A percentile compares a stretch with the other conserved stretches of the same genome.
Evolutionary conservation across 2,888 invertebrate genomes (phyloP).

Genomic region (Brenthis hecate): DNA sequence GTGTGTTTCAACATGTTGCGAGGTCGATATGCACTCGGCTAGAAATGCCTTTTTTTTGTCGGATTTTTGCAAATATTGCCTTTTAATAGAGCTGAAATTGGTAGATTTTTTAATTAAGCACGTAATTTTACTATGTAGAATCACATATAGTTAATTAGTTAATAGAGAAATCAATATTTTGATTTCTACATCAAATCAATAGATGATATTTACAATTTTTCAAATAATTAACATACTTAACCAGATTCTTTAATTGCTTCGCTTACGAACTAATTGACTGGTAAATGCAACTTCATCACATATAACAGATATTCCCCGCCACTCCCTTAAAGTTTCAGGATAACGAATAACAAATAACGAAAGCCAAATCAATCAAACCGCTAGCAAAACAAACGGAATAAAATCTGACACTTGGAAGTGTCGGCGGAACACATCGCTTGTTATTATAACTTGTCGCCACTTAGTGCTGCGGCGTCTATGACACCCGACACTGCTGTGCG

Average conservation of each 20-base stretch:
- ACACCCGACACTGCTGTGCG: slow-evolving; percentile 55
- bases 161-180: too few relatives aligned
- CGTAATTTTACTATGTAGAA: too few relatives aligned
- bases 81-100: neutral
- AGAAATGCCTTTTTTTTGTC: neutral
- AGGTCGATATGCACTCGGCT: neutral
- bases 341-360: slow-evolving; percentile 7
- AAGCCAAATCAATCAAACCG: slow-evolving; percentile 24
- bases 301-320: neutral
- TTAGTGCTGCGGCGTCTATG: slow-evolving; percentile 63
- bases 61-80: neutral
- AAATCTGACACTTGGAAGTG: slow-evolving; percentile 53
- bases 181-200: too few relatives aligned
- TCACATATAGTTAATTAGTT: too few relatives aligned
- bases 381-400: slow-evolving; percentile 38
- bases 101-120: neutral
- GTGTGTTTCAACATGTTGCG: neutral
- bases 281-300: neutral
- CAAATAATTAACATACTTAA: too few relatives aligned
- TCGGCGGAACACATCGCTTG: slow-evolving; percentile 62
- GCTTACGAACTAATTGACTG: neutral
- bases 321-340: neutral
- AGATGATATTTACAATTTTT: too few relatives aligned
- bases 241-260: too few relatives aligned
- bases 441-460: slow-evolving; percentile 75